Conservation (phyloP, 2,888 invertebrate species). For the Trichogramma dendrolimi region DNA sequence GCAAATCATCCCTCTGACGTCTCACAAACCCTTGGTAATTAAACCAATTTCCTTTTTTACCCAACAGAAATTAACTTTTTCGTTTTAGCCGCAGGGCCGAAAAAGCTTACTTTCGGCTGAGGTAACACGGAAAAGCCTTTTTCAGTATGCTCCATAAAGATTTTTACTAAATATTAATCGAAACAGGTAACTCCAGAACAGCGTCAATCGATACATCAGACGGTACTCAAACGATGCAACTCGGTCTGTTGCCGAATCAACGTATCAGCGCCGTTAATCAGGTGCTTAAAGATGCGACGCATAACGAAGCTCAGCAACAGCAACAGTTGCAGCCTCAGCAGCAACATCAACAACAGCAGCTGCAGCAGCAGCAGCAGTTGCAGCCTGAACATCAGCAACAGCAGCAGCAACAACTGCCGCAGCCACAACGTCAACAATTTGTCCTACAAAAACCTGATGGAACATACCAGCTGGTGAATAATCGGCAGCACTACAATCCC, state of each 20-base stretch:
- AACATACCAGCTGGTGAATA: conserved; percentile 41
- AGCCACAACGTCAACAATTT: conserved; percentile 39
- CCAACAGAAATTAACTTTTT: background rate
- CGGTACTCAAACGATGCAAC: conserved; percentile 40
- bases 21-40: conserved; percentile 33
- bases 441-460: conserved; percentile 46
- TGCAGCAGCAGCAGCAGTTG: conserved; percentile 31
- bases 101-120: background rate
- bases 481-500: too few relatives aligned
- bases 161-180: conserved; percentile 25
- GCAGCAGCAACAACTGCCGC: conserved; percentile 29
- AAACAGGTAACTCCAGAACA: background rate
- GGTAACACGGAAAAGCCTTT: background rate
- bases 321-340: conserved; percentile 21
- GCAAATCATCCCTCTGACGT: conserved; percentile 46
- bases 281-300: conserved; percentile 46
- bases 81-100: background rate
- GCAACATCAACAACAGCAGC: conserved; percentile 25
- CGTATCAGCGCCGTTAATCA: conserved; percentile 36
- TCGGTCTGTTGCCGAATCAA: conserved; percentile 29
- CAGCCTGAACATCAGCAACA: conserved; percentile 8
- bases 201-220: conserved; percentile 14
- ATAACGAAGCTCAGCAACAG: conserved; percentile 31
- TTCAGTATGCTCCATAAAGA: conserved; percentile 36
- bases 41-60: background rate